phyloP scores from a whole-genome alignment of 2,797 vertebrate species.

The Bothrops alternatus region DNA sequence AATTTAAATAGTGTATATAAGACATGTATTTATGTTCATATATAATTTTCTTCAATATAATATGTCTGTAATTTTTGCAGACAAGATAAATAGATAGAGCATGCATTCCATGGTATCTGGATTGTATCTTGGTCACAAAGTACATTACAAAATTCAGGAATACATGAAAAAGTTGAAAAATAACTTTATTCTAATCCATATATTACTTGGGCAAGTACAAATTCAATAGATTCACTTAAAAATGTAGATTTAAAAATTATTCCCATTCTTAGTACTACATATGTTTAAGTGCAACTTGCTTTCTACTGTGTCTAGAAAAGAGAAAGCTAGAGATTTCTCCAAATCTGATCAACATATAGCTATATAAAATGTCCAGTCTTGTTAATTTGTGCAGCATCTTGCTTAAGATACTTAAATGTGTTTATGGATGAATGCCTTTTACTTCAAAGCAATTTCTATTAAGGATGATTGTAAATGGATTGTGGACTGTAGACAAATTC shows the following conservation, averaged over 20 bases:
- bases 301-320: background rate
- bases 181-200: background rate
- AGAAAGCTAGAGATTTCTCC: background rate
- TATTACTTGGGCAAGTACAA: background rate
- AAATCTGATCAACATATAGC: background rate
- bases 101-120: background rate
- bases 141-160: background rate
- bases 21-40: background rate
- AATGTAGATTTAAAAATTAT: background rate
- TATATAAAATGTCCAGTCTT: constrained; percentile 1
- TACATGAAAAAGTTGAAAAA: background rate
- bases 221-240: background rate
- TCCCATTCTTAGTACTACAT: background rate
- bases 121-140: background rate
- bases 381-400: background rate
- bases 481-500: background rate
- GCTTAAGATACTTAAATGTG: constrained; percentile 16
- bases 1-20: background rate
- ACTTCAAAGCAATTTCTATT: constrained; percentile 4
- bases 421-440: background rate
- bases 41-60: background rate
- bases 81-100: background rate
- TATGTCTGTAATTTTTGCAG: background rate
- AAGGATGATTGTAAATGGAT: constrained; percentile 22
- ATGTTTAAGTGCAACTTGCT: background rate